A percentile compares a stretch with the other conserved stretches of the same genome.
Conservation (phyloP, 2,888 invertebrate species). For the Corbicula japonica region DNA sequence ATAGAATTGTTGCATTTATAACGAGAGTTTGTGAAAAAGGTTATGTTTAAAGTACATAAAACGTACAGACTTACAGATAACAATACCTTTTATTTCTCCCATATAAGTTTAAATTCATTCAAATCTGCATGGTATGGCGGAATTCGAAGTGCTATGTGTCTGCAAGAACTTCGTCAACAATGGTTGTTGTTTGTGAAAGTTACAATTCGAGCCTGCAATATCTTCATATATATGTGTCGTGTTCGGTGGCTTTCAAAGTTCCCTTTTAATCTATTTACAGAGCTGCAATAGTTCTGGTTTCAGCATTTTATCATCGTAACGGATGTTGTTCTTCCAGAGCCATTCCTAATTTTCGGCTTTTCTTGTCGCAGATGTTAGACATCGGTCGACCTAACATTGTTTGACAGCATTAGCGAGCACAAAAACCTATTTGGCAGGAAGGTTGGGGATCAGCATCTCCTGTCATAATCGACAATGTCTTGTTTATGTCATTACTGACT, state of each 20-base stretch:
- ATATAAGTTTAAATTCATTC: conserved; percentile 24
- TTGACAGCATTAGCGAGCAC: conserved; percentile 20
- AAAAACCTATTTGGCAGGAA: conserved; percentile 3
- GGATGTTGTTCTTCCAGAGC: not conserved
- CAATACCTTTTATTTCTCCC: conserved; percentile 18
- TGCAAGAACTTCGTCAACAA: conserved; percentile 5
- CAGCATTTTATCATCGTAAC: not conserved
- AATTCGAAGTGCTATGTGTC: conserved; percentile 14
- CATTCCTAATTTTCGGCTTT: conserved; percentile 12
- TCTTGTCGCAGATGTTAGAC: conserved; percentile 9
- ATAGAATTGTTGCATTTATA: not conserved
- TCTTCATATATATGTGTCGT: too few species aligned
- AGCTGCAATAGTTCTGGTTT: conserved; percentile 15
- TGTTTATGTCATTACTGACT: not conserved
- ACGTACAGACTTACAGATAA: not conserved
- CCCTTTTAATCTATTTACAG: too few species aligned
- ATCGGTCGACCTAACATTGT: conserved; percentile 17
- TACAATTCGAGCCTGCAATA: too few species aligned
- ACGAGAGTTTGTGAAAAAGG: not conserved
- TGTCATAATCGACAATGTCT: not conserved
- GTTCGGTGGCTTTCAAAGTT: too few species aligned
- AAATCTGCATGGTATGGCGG: conserved; percentile 27
- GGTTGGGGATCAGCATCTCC: conserved; percentile 20
- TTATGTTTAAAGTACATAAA: not conserved
- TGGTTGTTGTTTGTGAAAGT: conserved; percentile 1